These are phyloP conservation scores for Forbesichthys papilliferus DNA, from an alignment of 2,113 vertebrate species.

Conservation along the genomic window DNA sequence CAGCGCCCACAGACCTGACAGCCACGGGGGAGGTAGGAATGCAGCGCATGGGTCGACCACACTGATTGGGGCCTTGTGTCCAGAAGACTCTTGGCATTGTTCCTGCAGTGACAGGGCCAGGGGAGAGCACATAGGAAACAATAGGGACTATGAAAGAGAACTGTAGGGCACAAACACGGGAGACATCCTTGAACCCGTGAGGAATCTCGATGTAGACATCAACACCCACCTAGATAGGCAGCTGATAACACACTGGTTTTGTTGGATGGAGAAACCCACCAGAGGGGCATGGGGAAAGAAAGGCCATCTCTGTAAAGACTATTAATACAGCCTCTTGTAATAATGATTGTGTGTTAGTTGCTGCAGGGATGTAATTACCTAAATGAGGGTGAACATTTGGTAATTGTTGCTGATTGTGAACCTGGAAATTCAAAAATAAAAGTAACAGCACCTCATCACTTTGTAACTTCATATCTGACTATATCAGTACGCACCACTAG, in stretches of 20 bases:
- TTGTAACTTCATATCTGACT: too few species aligned
- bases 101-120: slow-evolving; percentile 42
- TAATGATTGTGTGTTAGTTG: too few species aligned
- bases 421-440: too few species aligned
- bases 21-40: slow-evolving; percentile 68
- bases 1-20: slow-evolving; percentile 63
- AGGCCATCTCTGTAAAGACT: slow-evolving; percentile 37
- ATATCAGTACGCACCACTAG: too few species aligned
- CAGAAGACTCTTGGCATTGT: slow-evolving; percentile 74
- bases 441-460: too few species aligned
- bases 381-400: too few species aligned
- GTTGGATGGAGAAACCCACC: slow-evolving; percentile 1
- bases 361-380: too few species aligned
- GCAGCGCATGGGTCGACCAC: slow-evolving; percentile 61
- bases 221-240: slow-evolving; percentile 62
- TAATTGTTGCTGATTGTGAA: too few species aligned
- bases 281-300: slow-evolving; percentile 17
- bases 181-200: slow-evolving; percentile 67
- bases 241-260: neutral
- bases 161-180: slow-evolving; percentile 75
- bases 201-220: slow-evolving; percentile 70
- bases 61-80: slow-evolving; percentile 52
- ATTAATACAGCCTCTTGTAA: neutral
- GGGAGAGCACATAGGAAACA: slow-evolving; percentile 57
- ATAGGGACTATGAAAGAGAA: slow-evolving; percentile 65